Conservation (phyloP, 2,888 invertebrate genomes). For the Tinea trinotella region DNA sequence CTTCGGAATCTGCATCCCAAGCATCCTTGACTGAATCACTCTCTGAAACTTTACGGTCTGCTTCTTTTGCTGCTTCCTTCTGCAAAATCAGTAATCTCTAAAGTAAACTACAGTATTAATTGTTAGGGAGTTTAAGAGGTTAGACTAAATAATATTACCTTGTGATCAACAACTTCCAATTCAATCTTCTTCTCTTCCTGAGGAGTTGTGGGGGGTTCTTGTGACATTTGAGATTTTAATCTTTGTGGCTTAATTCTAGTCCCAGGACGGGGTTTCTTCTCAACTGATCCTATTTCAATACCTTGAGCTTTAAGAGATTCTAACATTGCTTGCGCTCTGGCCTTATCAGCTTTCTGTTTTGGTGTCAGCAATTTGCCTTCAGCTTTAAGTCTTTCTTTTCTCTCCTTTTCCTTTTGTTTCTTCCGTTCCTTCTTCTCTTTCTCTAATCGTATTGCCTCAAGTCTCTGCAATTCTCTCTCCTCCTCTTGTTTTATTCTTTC, state of each 20-base stretch:
- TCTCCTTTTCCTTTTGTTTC: constrained; percentile 93
- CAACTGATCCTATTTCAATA: constrained; percentile 82
- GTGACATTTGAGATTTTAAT: constrained; percentile 75
- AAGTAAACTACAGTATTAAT: no score
- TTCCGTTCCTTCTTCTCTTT: constrained; percentile 90
- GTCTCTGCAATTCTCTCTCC: constrained; percentile 79
- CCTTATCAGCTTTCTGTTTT: constrained; percentile 93
- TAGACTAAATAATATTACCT: no score
- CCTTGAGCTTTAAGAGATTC: constrained; percentile 93
- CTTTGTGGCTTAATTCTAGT: constrained; percentile 82
- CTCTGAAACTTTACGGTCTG: constrained; percentile 35
- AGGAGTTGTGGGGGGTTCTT: constrained; percentile 64
- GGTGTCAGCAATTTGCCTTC: constrained; percentile 95
- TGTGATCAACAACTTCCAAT: constrained; percentile 67
- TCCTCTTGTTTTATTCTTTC: constrained; percentile 83
- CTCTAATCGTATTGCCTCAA: constrained; percentile 84
- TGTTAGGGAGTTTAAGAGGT: no score
- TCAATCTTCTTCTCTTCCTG: constrained; percentile 62
- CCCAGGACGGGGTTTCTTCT: constrained; percentile 76
- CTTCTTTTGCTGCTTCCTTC: neutral
- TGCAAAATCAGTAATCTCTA: no score
- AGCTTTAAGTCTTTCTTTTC: constrained; percentile 93
- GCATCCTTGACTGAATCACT: constrained; percentile 82
- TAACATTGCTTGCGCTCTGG: constrained; percentile 89
- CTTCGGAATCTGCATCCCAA: constrained; percentile 86